A percentile compares a stretch with the other conserved stretches of the same genome.
These are phyloP conservation scores for Brachyrhaphis roseni DNA, from an alignment of 2,797 vertebrate species.

Conservation along the genomic window DNA sequence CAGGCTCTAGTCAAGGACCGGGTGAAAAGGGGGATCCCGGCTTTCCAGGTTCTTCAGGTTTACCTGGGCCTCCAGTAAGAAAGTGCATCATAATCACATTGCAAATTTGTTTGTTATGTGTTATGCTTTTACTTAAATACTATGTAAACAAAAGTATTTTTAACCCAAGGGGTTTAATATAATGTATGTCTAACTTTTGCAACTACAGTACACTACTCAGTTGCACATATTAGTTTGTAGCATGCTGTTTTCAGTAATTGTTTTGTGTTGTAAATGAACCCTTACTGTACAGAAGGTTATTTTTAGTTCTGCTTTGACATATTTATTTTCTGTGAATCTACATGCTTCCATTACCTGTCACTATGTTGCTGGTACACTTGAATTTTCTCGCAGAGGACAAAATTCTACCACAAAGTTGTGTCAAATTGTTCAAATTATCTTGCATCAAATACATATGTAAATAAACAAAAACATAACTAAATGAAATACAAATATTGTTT, in stretches of 20 bases:
- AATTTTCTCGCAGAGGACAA: not conserved
- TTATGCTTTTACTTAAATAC: not conserved
- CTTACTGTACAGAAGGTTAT: not conserved
- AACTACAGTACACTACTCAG: not conserved
- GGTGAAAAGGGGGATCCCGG: constrained; percentile 69
- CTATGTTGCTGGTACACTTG: not conserved
- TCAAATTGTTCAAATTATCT: not conserved
- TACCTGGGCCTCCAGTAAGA: constrained; percentile 66
- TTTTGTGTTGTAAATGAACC: not conserved
- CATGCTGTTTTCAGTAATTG: not conserved
- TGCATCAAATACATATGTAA: not conserved
- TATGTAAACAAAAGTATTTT: not conserved
- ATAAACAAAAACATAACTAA: too few species aligned
- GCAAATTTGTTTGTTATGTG: not conserved
- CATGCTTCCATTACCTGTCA: not conserved
- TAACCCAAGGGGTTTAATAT: not conserved
- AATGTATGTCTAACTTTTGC: not conserved
- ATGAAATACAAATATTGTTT: too few species aligned
- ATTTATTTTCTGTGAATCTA: not conserved
- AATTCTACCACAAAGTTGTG: not conserved
- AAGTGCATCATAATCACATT: not conserved
- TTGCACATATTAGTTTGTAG: not conserved
- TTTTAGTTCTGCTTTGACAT: not conserved
- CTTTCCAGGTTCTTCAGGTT: constrained; percentile 52
- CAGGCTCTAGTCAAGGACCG: constrained; percentile 59